Conservation (phyloP, 92 coral and sea anemone genomes). For the Zoanthus sansibaricus region DNA sequence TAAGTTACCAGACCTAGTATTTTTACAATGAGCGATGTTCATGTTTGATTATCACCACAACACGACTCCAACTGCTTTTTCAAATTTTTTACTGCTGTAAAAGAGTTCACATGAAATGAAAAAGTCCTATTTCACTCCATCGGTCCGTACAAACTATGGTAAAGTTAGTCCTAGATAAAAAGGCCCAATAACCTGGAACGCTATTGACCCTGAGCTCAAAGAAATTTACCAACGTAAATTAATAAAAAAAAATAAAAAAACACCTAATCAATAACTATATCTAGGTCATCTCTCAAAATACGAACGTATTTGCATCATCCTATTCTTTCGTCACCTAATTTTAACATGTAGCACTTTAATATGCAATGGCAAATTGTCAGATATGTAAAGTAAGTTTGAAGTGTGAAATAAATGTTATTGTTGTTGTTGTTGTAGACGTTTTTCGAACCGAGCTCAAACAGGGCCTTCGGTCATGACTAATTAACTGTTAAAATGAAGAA, state of each 20-base stretch:
- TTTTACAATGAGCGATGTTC: conserved; percentile 9
- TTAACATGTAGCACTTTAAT: no score
- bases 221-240: not conserved
- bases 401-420: no score
- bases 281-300: not conserved
- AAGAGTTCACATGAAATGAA: no score
- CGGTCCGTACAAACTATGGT: not conserved
- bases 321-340: no score
- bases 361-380: no score
- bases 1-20: conserved; percentile 14
- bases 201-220: not conserved
- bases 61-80: conserved; percentile 15
- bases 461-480: no score
- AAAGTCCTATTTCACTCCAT: not conserved
- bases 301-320: no score
- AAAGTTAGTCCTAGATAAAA: conserved; percentile 26
- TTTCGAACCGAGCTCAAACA: no score
- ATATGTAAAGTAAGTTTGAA: no score
- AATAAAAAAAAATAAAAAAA: not conserved
- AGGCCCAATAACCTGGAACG: conserved; percentile 25
- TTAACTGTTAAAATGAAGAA: no score
- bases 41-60: conserved; percentile 32
- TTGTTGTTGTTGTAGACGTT: no score
- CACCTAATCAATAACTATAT: not conserved
- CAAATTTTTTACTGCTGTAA: not conserved